Conservation (phyloP, 2,888 invertebrate genomes). For the Orthonevra nobilis region DNA sequence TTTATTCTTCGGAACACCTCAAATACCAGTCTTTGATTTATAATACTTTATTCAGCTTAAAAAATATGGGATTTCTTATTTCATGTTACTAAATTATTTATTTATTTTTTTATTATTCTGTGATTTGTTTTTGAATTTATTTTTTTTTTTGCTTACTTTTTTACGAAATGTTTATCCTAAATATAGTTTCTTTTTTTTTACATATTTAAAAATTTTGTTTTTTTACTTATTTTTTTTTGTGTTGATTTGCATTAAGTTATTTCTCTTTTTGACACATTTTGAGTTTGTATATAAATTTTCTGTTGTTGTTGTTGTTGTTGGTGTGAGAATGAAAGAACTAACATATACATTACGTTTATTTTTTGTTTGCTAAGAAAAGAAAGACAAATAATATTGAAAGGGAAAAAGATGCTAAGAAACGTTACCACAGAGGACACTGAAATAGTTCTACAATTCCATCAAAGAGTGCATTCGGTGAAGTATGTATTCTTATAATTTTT, state of each 20-base stretch:
- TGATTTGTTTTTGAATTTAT: slow-evolving; percentile 57
- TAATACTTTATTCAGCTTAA: slow-evolving; percentile 73
- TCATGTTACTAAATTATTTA: slow-evolving; percentile 70
- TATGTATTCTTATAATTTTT: slow-evolving; percentile 18
- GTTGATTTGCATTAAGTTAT: slow-evolving; percentile 71
- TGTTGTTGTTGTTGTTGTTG: slow-evolving; percentile 44
- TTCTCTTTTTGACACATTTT: slow-evolving; percentile 69
- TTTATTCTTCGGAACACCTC: slow-evolving; percentile 80
- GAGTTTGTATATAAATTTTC: slow-evolving; percentile 67
- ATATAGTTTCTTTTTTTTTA: slow-evolving; percentile 45
- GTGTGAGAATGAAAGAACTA: slow-evolving; percentile 44
- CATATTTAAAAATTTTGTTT: slow-evolving; percentile 31
- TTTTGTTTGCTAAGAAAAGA: slow-evolving; percentile 43
- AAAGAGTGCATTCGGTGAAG: slow-evolving; percentile 69
- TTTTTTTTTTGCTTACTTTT: slow-evolving; percentile 42
- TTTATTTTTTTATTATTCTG: slow-evolving; percentile 45
- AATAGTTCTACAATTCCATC: slow-evolving; percentile 63
- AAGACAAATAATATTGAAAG: background rate
- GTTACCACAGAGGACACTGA: slow-evolving; percentile 56
- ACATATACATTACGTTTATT: slow-evolving; percentile 7
- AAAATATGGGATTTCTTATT: slow-evolving; percentile 66
- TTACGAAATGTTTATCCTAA: slow-evolving; percentile 56
- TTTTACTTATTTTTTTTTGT: slow-evolving; percentile 67
- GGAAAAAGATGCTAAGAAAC: too few relatives aligned
- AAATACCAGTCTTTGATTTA: slow-evolving; percentile 80